A percentile compares a stretch with the other conserved stretches of the same genome.
These are phyloP conservation scores for Drosophila simulans DNA, from an alignment of 1,140 invertebrate genomes.

Conservation along the genomic window DNA sequence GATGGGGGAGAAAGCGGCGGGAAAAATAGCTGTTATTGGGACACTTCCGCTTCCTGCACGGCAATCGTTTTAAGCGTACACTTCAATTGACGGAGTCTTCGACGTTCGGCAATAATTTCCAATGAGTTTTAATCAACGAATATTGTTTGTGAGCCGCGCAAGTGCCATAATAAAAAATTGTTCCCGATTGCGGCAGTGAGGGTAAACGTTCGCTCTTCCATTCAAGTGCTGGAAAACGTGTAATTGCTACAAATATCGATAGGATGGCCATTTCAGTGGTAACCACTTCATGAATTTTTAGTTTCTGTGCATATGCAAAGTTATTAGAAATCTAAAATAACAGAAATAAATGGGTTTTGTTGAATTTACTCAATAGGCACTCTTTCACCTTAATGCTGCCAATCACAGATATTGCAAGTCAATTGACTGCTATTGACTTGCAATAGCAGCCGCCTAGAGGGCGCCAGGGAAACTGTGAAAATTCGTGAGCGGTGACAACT, in stretches of 20 bases:
- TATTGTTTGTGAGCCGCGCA: slow-evolving; percentile 24
- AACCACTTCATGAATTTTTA: slow-evolving; percentile 42
- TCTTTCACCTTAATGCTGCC: background rate
- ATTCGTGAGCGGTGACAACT: background rate
- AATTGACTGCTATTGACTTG: background rate
- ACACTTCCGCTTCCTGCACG: slow-evolving; percentile 9
- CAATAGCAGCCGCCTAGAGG: background rate
- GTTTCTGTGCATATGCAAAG: background rate
- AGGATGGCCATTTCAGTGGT: slow-evolving; percentile 22
- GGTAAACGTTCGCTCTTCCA: slow-evolving; percentile 15
- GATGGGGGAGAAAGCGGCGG: background rate
- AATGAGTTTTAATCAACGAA: slow-evolving; percentile 6
- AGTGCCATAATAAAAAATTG: slow-evolving; percentile 63
- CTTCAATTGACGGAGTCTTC: background rate
- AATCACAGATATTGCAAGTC: background rate
- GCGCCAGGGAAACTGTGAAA: background rate
- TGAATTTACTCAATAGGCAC: no score
- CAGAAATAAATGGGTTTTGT: background rate
- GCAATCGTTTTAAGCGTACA: background rate
- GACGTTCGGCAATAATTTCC: slow-evolving; percentile 1
- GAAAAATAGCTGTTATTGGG: background rate
- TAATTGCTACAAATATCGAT: slow-evolving; percentile 13
- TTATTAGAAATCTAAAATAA: background rate
- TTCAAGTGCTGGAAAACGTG: slow-evolving; percentile 46
- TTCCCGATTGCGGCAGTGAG: slow-evolving; percentile 19